Conservation (phyloP, 2,797 vertebrate genomes). For the Mionectes olivaceus region DNA sequence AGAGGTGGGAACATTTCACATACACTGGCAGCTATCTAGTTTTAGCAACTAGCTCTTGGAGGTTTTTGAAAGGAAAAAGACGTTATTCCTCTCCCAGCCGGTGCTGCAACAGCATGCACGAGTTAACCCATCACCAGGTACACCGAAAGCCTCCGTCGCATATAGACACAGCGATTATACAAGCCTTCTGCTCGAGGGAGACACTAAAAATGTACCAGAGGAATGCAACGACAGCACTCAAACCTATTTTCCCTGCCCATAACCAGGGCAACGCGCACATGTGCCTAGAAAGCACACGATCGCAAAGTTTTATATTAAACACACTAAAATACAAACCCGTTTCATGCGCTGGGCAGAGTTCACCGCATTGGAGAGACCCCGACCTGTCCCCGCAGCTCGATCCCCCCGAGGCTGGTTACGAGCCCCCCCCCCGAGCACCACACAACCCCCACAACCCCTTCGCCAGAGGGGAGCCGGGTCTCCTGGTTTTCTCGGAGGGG, state of each 20-base stretch:
- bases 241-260: slow-evolving; percentile 13
- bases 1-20: background rate
- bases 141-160: slow-evolving; percentile 25
- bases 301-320: slow-evolving; percentile 17
- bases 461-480: background rate
- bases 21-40: background rate
- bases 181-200: slow-evolving; percentile 28
- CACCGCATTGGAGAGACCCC: background rate
- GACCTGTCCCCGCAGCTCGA: background rate
- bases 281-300: slow-evolving; percentile 41
- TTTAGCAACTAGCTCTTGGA: background rate
- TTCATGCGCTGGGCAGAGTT: background rate
- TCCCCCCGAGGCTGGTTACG: background rate
- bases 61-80: background rate
- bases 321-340: background rate
- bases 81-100: background rate
- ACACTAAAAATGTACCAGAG: slow-evolving; percentile 41
- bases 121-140: slow-evolving; percentile 46
- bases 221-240: slow-evolving; percentile 18
- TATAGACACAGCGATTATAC: slow-evolving; percentile 16
- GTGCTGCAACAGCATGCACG: background rate
- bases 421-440: background rate
- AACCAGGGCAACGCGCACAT: slow-evolving; percentile 49
- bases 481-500: background rate
- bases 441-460: background rate